Evolutionary conservation across 2,797 vertebrate species (phyloP).

Genomic region (Acanthurus tractus): DNA sequence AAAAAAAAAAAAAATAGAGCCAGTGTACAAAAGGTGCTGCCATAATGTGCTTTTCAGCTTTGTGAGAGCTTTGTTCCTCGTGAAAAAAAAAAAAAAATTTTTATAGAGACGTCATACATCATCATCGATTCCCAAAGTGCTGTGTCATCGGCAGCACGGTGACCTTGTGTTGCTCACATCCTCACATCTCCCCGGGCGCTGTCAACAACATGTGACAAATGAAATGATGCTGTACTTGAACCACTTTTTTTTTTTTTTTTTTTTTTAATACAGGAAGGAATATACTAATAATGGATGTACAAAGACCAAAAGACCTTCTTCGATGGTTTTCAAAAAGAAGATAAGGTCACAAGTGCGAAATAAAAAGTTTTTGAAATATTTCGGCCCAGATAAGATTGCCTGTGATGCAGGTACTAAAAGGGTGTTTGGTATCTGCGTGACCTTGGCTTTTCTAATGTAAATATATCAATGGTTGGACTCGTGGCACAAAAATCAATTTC

Average conservation of each 20-base stretch:
- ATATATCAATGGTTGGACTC: constrained; percentile 42
- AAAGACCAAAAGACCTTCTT: background rate
- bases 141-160: constrained; percentile 41
- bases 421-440: constrained; percentile 48
- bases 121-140: constrained; percentile 57
- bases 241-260: constrained; percentile 23
- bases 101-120: constrained; percentile 50
- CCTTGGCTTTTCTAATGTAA: constrained; percentile 58
- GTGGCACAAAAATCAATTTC: constrained; percentile 45
- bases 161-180: constrained; percentile 50
- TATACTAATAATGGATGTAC: background rate
- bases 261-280: constrained; percentile 13
- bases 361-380: constrained; percentile 18
- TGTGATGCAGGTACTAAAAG: constrained; percentile 16
- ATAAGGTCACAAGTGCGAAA: constrained; percentile 7
- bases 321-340: background rate
- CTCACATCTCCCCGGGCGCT: constrained; percentile 13
- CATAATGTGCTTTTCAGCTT: constrained; percentile 24
- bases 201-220: constrained; percentile 47
- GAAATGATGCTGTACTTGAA: constrained; percentile 31
- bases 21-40: constrained; percentile 28
- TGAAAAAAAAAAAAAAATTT: constrained; percentile 22
- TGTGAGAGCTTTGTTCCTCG: constrained; percentile 33
- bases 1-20: background rate
- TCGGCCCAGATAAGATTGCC: constrained; percentile 28